A percentile compares a stretch with the other conserved stretches of the same genome.
These are phyloP conservation scores for Oryzias celebensis DNA, from an alignment of 2,113 vertebrate genomes.

Conservation along the genomic window DNA sequence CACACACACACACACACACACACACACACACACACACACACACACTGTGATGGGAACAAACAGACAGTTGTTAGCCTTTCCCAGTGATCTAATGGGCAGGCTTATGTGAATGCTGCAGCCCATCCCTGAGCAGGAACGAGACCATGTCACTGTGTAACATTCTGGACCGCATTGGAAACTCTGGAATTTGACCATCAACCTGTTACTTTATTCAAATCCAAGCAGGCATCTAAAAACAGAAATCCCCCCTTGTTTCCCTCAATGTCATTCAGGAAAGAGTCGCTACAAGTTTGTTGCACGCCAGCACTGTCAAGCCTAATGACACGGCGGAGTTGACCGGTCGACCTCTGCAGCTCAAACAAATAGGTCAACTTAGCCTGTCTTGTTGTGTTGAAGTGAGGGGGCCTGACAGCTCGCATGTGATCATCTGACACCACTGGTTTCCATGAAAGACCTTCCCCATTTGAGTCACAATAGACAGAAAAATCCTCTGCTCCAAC, in stretches of 20 bases:
- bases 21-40: slow-evolving; percentile 12
- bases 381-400: neutral
- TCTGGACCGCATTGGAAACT: slow-evolving; percentile 25
- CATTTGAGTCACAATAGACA: slow-evolving; percentile 4
- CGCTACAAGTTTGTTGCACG: slow-evolving; percentile 33
- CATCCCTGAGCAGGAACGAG: slow-evolving; percentile 66
- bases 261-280: slow-evolving; percentile 4
- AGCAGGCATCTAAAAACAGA: neutral
- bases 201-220: neutral
- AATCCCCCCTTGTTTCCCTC: neutral
- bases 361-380: slow-evolving; percentile 31
- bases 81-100: slow-evolving; percentile 75
- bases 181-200: too few relatives aligned
- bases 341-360: slow-evolving; percentile 35
- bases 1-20: slow-evolving; percentile 24
- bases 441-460: slow-evolving; percentile 34
- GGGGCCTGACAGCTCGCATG: slow-evolving; percentile 29
- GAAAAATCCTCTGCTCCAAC: slow-evolving; percentile 22
- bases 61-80: slow-evolving; percentile 76
- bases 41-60: slow-evolving; percentile 72
- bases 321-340: slow-evolving; percentile 40
- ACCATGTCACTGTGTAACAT: slow-evolving; percentile 51
- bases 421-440: slow-evolving; percentile 41
- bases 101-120: slow-evolving; percentile 71
- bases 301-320: slow-evolving; percentile 54